Base-by-base conservation (phyloP, 2,888 invertebrate species). In the Tortricodes alternella region DNA sequence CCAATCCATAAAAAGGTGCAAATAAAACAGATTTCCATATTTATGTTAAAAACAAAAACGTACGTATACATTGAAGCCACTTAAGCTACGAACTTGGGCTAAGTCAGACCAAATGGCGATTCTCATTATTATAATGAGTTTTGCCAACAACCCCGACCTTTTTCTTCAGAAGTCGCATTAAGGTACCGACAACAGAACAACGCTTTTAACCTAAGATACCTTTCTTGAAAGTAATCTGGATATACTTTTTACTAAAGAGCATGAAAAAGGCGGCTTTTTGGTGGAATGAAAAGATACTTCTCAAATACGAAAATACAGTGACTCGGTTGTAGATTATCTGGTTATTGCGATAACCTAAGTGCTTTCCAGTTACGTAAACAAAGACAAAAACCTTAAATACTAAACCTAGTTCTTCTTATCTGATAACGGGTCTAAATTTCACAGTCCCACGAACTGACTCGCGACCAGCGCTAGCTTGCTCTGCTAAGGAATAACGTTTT, bases 41-140 rank as follows among this genome's bases (percentile, higher is more conserved):
- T 55, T 37, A 43, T 24, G 27, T 15, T 27, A 49, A 18, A 55
- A 49, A 55, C 41, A 48, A 43, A 35, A 29, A 18, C 35, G 19
- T 43, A 27, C 46, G 43, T 51, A 57, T 56, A 56, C 62, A 60
- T 59, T 58, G 49, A 32, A 27, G 23, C 48, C 59, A 60, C 64
- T 64, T 60, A 55, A 62, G 60, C 57, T 58, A 56, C 52, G 52
- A 63, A 59, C 60, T 68, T 61, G 49, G 61, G 59, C 63, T 53
- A 55, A 63, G 68, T 62, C 66, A 57, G 67, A 62, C 81, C 88
- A 87, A 82, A 83, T 85, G 85, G 77, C 83, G 86, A 82, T 80
- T 72, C 68, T 72, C 79, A 87, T 89, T 89, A 88, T 80, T 73
- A 80, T 89, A 89, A 89, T 78, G 84, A 85, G 80, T 80, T 82